Base-by-base conservation (phyloP, 2,888 invertebrate species). In the Quadroppia sp. region DNA sequence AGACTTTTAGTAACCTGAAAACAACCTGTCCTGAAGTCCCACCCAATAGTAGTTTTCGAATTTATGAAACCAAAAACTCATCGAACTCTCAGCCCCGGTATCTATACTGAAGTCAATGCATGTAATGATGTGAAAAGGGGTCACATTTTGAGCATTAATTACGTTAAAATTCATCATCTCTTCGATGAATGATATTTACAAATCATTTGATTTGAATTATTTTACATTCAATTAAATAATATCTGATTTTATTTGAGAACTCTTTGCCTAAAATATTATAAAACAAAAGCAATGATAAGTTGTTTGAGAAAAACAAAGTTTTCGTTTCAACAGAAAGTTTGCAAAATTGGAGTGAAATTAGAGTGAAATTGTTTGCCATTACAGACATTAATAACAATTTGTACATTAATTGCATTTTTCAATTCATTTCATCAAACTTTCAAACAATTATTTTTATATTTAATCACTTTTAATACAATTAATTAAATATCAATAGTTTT, bases 161-260 rank as follows among this genome's bases (percentile, higher is more conserved):
- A 56, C 56, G 56, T 56, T 28, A 30, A 30, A 28, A 56, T 56
- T 17, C 56, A 56, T 56, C 53, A 53, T 53, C 20, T 9, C 1
- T 7, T 50, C 36, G 36, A 36, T 36, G 36, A 36, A 45, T 13
- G 15, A 45, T 45, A 45, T 15, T 53, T 25, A 23, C 1, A 23
- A 53, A 53, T 53, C 28, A 56, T 28, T 56, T 56, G 28, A 56
- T 30, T 56, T 56, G 28, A 56, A 56, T 30, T 56, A 30, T 30
- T 30, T 56, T 28, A 15, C 56, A 56, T 56, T 17, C 28, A 56
- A 56, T 30, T 28, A 56, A 30, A 56, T 56, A 23, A 23, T 9
- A 53, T 23, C 23, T 53, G 13, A 53, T 53, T 23, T 13, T 23
- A 53, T 25, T 13, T 23, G 20, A 23, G 23, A 20, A 23, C n/a